Evolutionary conservation across 2,888 invertebrate genomes (phyloP).

Genomic region (Xestoiulus laeticollis): DNA sequence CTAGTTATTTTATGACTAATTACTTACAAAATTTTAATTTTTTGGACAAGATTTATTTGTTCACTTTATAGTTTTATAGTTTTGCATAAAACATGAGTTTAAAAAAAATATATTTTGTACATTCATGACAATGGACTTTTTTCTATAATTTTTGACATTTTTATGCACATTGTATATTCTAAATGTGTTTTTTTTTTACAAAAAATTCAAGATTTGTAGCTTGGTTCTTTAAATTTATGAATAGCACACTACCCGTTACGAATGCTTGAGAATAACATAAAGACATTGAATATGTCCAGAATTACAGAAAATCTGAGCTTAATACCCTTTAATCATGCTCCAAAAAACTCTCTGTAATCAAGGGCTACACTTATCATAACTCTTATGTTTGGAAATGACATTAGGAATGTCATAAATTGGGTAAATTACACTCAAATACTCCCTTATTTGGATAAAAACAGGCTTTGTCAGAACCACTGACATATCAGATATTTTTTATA

Average conservation of each 20-base stretch:
- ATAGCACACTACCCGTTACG: neutral
- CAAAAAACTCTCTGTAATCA: neutral
- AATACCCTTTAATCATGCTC: slow-evolving; percentile 14
- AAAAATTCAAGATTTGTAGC: neutral
- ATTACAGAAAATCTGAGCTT: slow-evolving; percentile 6
- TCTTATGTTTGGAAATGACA: neutral
- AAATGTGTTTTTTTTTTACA: neutral
- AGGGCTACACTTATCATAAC: neutral
- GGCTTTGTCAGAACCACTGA: neutral
- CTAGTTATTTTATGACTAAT: too few species aligned
- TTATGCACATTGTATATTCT: too few species aligned
- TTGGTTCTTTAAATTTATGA: neutral
- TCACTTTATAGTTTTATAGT: too few species aligned
- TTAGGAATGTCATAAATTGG: slow-evolving; percentile 5
- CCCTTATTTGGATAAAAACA: slow-evolving; percentile 14
- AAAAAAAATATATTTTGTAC: too few species aligned
- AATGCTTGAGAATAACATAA: neutral
- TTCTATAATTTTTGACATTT: too few species aligned
- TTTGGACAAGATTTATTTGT: too few species aligned
- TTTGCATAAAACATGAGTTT: too few species aligned
- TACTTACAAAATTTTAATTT: too few species aligned
- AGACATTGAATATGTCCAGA: neutral
- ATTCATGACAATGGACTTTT: too few species aligned
- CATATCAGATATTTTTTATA: neutral
- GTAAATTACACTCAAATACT: neutral